Conservation (phyloP, 2,113 vertebrate genomes). For the Andinoacara biseriatus region DNA sequence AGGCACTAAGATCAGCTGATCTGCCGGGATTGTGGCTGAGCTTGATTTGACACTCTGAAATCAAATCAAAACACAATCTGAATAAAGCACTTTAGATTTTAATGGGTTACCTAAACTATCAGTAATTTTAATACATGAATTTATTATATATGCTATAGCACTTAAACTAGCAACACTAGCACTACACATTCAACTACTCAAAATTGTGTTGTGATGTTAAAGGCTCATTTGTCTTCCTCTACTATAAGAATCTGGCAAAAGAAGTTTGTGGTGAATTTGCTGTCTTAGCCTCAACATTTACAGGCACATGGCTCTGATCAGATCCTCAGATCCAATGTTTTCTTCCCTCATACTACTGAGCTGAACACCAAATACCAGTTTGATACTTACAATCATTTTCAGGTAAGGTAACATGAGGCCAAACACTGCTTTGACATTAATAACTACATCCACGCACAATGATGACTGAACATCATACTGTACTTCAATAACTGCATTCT, state of each 20-base stretch:
- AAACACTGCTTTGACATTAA: background rate
- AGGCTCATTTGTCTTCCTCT: background rate
- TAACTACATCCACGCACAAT: background rate
- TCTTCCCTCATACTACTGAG: background rate
- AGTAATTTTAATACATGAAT: background rate
- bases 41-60: background rate
- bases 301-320: background rate
- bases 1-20: background rate
- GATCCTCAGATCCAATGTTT: background rate
- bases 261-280: background rate
- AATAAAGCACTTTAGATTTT: background rate
- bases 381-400: background rate
- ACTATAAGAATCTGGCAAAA: background rate
- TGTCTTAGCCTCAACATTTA: background rate
- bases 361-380: background rate
- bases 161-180: background rate
- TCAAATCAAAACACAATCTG: background rate
- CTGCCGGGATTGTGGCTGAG: background rate
- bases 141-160: background rate
- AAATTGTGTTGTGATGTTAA: background rate
- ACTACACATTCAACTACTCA: background rate
- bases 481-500: background rate
- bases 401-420: background rate
- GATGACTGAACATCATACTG: background rate
- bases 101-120: background rate